phyloP scores from a whole-genome alignment of 2,113 vertebrate species.

The Riparia riparia region DNA sequence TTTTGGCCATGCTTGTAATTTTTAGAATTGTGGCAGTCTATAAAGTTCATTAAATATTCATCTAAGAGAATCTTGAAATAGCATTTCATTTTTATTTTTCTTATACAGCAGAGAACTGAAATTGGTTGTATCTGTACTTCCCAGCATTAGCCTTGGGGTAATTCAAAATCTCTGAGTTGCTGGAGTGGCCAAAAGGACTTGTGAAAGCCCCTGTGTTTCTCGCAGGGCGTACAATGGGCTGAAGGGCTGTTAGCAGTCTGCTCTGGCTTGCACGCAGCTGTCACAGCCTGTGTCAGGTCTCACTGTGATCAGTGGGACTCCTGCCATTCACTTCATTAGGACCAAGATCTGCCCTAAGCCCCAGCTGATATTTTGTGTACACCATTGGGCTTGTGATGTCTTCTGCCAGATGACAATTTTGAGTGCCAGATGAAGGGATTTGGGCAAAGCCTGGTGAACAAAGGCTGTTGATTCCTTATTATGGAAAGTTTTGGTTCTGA shows the following conservation, averaged over 20 bases:
- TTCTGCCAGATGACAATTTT: neutral
- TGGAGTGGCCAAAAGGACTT: neutral
- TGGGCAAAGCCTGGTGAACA: neutral
- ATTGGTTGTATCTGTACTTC: neutral
- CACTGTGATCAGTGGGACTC: neutral
- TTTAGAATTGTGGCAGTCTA: neutral
- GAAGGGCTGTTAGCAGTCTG: neutral
- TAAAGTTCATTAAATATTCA: neutral
- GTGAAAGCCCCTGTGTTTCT: conserved; percentile 40
- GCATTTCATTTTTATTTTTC: neutral
- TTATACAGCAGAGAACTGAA: neutral
- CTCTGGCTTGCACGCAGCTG: neutral
- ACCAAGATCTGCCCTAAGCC: neutral
- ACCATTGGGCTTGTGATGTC: neutral
- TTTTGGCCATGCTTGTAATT: neutral
- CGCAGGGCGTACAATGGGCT: neutral
- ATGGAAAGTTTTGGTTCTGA: neutral
- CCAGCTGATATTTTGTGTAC: conserved; percentile 14
- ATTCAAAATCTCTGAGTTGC: neutral
- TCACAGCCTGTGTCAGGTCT: neutral
- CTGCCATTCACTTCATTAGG: conserved; percentile 27
- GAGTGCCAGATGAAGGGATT: neutral
- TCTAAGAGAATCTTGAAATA: neutral
- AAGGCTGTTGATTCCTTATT: neutral
- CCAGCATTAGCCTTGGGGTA: neutral